Evolutionary conservation across 2,888 invertebrate species (phyloP).

Genomic region (Himalopsyche anomala): DNA sequence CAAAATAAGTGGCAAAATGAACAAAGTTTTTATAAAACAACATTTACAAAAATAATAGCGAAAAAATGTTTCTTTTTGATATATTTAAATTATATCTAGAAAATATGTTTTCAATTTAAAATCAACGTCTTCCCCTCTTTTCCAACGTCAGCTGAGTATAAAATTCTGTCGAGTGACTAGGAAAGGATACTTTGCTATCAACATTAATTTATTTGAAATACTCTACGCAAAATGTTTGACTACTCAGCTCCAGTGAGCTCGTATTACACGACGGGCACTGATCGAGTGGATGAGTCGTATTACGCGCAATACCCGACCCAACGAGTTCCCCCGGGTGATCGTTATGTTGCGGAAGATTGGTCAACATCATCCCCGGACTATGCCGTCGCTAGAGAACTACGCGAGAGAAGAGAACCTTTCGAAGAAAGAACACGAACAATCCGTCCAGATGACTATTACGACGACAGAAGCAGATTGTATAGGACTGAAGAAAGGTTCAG

Average conservation of each 20-base stretch:
- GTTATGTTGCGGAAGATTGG: constrained; percentile 63
- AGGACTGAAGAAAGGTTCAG: constrained; percentile 64
- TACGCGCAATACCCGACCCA: constrained; percentile 61
- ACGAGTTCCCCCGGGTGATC: constrained; percentile 53
- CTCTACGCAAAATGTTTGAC: constrained; percentile 61
- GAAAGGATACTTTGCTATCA: neutral
- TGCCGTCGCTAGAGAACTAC: constrained; percentile 52
- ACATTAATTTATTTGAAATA: neutral
- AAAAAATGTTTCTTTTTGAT: constrained; percentile 14
- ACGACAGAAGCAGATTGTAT: constrained; percentile 63
- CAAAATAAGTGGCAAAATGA: neutral
- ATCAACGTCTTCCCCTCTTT: constrained; percentile 61
- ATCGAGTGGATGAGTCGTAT: constrained; percentile 63
- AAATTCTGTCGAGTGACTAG: neutral
- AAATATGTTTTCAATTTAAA: constrained; percentile 37
- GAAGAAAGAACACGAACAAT: constrained; percentile 66
- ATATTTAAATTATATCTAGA: neutral
- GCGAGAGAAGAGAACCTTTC: constrained; percentile 63
- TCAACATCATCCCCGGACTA: constrained; percentile 62
- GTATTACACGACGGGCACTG: constrained; percentile 63
- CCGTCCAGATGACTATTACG: constrained; percentile 65
- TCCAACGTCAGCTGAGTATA: neutral
- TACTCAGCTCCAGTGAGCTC: constrained; percentile 64
- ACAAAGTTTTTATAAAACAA: neutral
- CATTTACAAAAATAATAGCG: neutral